Base-by-base conservation (phyloP, 1,140 invertebrate genomes). In the Aradophagus sp. region DNA sequence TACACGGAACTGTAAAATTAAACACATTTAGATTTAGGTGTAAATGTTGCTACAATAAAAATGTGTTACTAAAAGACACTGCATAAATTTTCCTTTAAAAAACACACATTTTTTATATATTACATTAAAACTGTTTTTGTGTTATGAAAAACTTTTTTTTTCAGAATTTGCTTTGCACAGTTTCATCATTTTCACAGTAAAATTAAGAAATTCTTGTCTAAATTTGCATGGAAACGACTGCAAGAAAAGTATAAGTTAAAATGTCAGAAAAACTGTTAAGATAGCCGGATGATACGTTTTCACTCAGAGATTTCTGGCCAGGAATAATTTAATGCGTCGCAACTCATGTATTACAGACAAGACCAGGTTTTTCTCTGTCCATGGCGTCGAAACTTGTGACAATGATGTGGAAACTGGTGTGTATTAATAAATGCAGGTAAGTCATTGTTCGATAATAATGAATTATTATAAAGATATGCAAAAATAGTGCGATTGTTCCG, bases 341-440 rank as follows among this genome's bases (percentile, higher is more conserved):
- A 52, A 52, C 48, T 52, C 48, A 52, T 52, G 36, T 35, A 52
- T 52, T 23, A 23, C n/a, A 34, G 29, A 29, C 20, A 14, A 47
- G 10, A 8, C 12, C 11, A n/a, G 11, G 8, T 27, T 23, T 15
- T 2, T 10, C 2, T 2, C 20, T 4, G 5, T 2, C n/a, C 5
- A 7, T n/a, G 17, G 8, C n/a, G 29, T 32, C 6, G 12, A 5
- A 32, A 8, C 23, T 32, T 44, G 41, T 6, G 19, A 14, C 11
- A 14, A 27, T 26, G 13, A 34, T 36, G 32, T 50, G 11, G 45
- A 36, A 36, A 50, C 3, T 35, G 2, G 19, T 36, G 20, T 11
- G 17, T 39, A 31, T 19, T 29, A 52, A 39, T 52, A 39, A 26
- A 29, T 26, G 26, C 11, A 27, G n/a, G 26, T 26, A 12, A 7